phyloP scores from a whole-genome alignment of 2,797 vertebrate species.

The Cossypha heuglini region DNA sequence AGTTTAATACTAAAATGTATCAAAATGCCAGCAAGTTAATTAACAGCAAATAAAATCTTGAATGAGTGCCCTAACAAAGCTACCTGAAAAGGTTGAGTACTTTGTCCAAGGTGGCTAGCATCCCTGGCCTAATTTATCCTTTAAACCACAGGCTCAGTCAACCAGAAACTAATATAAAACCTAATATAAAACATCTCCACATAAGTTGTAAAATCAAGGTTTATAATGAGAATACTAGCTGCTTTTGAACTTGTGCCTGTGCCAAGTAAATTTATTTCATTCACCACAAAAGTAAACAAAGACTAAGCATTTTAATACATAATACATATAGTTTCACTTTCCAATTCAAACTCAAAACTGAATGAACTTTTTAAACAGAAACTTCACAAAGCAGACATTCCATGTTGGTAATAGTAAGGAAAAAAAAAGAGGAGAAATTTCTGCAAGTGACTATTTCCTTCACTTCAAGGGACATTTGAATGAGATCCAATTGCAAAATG shows the following conservation, averaged over 20 bases:
- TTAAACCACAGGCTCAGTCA: background rate
- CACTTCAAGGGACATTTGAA: background rate
- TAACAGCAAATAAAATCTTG: background rate
- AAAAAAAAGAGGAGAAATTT: background rate
- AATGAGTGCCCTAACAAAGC: background rate
- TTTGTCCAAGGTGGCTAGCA: background rate
- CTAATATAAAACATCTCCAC: background rate
- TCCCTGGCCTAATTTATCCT: background rate
- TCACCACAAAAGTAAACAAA: background rate
- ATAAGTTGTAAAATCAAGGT: background rate
- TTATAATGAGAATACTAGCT: background rate
- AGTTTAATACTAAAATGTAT: background rate
- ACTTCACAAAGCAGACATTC: background rate
- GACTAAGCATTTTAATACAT: background rate
- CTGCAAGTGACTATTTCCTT: background rate
- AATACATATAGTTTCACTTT: background rate
- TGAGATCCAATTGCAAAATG: background rate
- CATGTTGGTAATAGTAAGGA: background rate
- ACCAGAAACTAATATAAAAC: background rate
- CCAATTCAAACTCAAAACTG: background rate
- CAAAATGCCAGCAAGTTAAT: background rate
- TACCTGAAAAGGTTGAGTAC: background rate
- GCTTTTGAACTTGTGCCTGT: background rate
- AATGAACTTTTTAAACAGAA: background rate
- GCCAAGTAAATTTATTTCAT: background rate